Conservation (phyloP, 1,140 invertebrate genomes). For the Platyscapa corneri region DNA sequence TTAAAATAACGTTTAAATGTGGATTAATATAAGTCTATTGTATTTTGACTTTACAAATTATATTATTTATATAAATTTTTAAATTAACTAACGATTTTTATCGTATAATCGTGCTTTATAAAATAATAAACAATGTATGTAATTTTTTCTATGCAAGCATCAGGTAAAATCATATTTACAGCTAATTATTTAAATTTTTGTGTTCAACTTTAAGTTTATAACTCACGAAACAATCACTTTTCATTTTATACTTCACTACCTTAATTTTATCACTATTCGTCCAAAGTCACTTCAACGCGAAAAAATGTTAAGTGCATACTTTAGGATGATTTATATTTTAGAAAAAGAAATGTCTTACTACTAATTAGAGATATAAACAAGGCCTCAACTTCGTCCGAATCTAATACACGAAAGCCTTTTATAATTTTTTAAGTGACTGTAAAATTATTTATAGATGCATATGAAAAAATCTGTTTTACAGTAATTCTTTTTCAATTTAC, state of each 20-base stretch:
- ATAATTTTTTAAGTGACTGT: not conserved
- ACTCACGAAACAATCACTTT: constrained; percentile 16
- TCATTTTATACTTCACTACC: constrained; percentile 24
- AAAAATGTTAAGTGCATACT: constrained; percentile 11
- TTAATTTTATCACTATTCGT: constrained; percentile 48
- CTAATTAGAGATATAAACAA: constrained; percentile 27
- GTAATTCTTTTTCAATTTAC: too few relatives aligned
- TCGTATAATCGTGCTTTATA: too few relatives aligned
- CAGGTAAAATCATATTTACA: too few relatives aligned
- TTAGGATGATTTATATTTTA: constrained; percentile 35
- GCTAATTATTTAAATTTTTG: not conserved
- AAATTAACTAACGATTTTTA: not conserved
- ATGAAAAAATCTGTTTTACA: too few relatives aligned
- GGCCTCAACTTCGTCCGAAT: constrained; percentile 40
- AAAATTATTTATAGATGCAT: not conserved
- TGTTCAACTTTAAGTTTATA: not conserved
- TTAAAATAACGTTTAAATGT: not conserved
- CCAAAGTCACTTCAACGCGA: constrained; percentile 27
- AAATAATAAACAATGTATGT: too few relatives aligned
- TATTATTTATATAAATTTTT: not conserved
- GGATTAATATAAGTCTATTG: not conserved
- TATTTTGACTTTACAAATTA: too few relatives aligned
- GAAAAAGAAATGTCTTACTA: constrained; percentile 8
- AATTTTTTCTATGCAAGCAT: too few relatives aligned
- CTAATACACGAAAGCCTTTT: not conserved